These are phyloP conservation scores for Microcebus murinus DNA, from an alignment of 2,113 vertebrate genomes.

Conservation along the genomic window DNA sequence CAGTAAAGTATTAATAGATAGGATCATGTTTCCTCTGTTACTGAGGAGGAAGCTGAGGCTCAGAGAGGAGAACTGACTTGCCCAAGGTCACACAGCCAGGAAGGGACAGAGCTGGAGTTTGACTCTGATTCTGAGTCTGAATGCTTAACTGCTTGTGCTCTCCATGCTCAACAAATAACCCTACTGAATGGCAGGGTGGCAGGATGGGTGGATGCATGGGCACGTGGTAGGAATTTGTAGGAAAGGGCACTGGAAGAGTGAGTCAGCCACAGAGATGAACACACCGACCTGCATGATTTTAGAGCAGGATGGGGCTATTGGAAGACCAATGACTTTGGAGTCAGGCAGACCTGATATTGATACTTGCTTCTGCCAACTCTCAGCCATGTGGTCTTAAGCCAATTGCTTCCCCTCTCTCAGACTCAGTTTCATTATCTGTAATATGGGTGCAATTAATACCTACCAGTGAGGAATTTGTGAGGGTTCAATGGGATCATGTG, in stretches of 20 bases:
- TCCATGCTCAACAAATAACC: background rate
- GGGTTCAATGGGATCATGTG: background rate
- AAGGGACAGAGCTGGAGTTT: background rate
- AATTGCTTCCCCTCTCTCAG: background rate
- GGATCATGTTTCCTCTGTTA: fast-evolving
- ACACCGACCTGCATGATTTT: background rate
- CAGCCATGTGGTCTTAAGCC: background rate
- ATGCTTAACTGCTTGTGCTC: background rate
- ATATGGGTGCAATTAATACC: background rate
- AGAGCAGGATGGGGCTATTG: background rate
- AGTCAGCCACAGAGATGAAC: fast-evolving
- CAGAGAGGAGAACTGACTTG: background rate
- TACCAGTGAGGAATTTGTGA: background rate
- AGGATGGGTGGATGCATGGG: background rate
- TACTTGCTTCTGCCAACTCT: background rate
- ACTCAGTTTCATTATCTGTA: background rate
- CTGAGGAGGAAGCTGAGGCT: background rate
- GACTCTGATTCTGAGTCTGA: background rate
- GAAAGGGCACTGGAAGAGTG: background rate
- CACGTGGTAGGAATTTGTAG: background rate
- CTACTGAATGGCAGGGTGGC: fast-evolving
- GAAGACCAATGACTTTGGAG: background rate
- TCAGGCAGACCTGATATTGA: background rate
- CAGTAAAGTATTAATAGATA: background rate
- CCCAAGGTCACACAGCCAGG: background rate